Base-by-base conservation (phyloP, 1,140 invertebrate species). In the Ostrea denselamellosa region DNA sequence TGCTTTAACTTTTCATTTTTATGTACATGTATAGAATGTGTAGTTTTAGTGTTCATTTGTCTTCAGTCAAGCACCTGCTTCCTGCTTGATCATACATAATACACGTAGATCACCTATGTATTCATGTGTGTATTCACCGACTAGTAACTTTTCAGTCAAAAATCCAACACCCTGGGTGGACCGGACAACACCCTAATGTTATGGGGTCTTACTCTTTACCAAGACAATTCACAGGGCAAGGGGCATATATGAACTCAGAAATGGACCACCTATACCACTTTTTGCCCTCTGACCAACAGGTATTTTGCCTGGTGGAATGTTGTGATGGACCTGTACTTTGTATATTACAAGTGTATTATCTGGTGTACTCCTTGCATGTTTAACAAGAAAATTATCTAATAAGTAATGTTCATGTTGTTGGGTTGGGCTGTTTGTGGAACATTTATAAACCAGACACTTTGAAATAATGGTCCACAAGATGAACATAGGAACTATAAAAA, bases 171-270 rank as follows among this genome's bases (percentile, higher is more conserved):
- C 68, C 68, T 10, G 68, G 68, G 68, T 77, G 68, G 68, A 77
- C 10, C 10, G 68, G 68, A 34, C 68, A 25, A 28, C 53, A 52
- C 44, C 53, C 82, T 83, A 51, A 51, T 52, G 5, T 83, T 14
- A 86, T 71, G 25, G 87, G 84, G 7, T 88, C 85, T 86, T 86
- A 86, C 25, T 88, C 87, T 58, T 84, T 90, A 51, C 87, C 85
- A 28, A 62, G 88, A 12, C 88, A 89, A 28, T 52, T 77, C 85
- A 71, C 85, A 77, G 85, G 65, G 77, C 85, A 86, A 19, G 85
- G 77, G 65, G 25, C 62, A 54, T 77, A 54, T 71, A 71, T 81
- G 25, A 71, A 28, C 53, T 77, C 85, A 14, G 85, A 86, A 81
- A 86, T 51, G n/a, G 85, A 86, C 62, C 62, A 81, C 71, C 28